Evolutionary conservation across 2,888 invertebrate species (phyloP).

Genomic region (Archaeoteleia sp.): DNA sequence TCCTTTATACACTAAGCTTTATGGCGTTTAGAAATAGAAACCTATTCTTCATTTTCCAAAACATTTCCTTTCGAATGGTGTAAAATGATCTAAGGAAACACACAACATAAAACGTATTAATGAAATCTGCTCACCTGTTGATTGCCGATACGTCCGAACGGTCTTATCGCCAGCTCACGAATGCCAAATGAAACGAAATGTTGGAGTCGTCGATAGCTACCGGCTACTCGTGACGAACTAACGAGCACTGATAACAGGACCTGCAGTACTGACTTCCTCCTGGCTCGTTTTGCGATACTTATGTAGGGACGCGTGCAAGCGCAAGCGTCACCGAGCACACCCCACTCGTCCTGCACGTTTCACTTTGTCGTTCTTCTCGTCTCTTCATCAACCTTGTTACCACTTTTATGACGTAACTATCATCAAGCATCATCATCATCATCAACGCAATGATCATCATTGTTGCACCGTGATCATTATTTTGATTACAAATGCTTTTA

Average conservation of each 20-base stretch:
- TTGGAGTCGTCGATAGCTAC: conserved; percentile 14
- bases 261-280: conserved; percentile 63
- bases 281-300: conserved; percentile 65
- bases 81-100: not conserved
- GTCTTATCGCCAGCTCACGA: conserved; percentile 16
- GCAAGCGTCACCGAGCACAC: conserved; percentile 62
- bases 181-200: not conserved
- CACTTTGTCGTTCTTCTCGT: conserved; percentile 26
- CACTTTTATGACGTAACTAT: conserved; percentile 49
- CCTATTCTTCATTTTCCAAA: no score
- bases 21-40: no score
- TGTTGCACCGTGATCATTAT: no score
- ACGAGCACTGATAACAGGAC: conserved; percentile 58
- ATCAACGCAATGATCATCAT: conserved; percentile 7
- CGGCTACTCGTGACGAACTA: conserved; percentile 40
- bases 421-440: conserved; percentile 49
- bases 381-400: conserved; percentile 50
- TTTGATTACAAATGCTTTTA: no score
- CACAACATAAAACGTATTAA: not conserved
- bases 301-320: conserved; percentile 65
- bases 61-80: no score
- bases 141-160: conserved; percentile 24
- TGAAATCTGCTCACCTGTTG: conserved; percentile 43
- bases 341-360: conserved; percentile 44
- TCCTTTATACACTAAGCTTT: no score